Evolutionary conservation across 2,113 vertebrate genomes (phyloP).

Genomic region (Xiphophorus couchianus): DNA sequence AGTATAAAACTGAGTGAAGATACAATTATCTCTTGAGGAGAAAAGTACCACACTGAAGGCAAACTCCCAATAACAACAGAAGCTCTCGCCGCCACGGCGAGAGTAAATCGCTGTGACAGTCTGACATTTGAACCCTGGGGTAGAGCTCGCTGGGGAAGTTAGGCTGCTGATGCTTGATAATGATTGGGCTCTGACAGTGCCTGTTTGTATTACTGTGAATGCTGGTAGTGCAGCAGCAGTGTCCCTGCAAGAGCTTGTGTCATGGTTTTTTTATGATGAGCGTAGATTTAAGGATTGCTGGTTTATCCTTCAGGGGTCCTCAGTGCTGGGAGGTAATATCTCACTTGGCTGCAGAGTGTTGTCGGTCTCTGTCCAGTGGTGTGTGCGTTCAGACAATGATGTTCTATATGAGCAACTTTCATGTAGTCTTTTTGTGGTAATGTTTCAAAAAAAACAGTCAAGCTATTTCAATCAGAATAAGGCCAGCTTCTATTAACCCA

Average conservation of each 20-base stretch:
- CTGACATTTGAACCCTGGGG: constrained; percentile 72
- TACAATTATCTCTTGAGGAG: constrained; percentile 1
- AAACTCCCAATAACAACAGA: constrained; percentile 33
- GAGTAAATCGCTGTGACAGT: constrained; percentile 65
- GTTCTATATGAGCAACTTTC: neutral
- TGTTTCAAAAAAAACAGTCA: neutral
- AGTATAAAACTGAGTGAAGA: constrained; percentile 27
- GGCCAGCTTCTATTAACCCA: neutral
- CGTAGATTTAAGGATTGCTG: constrained; percentile 65
- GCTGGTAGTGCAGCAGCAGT: constrained; percentile 46
- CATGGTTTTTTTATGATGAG: constrained; percentile 37
- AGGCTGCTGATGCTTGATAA: constrained; percentile 39
- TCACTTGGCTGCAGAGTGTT: constrained; percentile 48
- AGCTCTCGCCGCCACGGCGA: constrained; percentile 43
- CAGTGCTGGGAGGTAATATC: constrained; percentile 51
- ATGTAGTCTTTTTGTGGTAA: neutral
- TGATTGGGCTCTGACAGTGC: constrained; percentile 56
- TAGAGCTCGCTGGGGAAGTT: constrained; percentile 49
- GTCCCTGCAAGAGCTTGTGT: constrained; percentile 53
- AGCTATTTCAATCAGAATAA: neutral
- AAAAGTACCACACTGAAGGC: constrained; percentile 22
- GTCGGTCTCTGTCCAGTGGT: neutral
- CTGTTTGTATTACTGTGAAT: constrained; percentile 62
- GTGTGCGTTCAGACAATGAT: neutral
- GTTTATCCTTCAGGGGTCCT: constrained; percentile 61